Base-by-base conservation (phyloP, 2,888 invertebrate species). In the Sepiola atlantica region DNA sequence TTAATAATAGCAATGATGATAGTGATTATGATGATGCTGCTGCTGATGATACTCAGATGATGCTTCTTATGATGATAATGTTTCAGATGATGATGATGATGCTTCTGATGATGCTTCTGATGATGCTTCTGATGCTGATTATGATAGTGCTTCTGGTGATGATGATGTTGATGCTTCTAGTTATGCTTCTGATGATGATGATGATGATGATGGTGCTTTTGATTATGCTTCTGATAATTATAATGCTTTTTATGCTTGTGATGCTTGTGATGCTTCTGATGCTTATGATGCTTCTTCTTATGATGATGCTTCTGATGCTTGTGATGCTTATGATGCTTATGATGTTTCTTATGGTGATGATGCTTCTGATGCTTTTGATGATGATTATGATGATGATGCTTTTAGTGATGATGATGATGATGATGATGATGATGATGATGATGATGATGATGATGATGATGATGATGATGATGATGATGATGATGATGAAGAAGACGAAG, bases 381-480 rank as follows among this genome's bases (percentile, higher is more conserved):
- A n/a, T 93, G n/a, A n/a, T 93, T 21, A n/a, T 55, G 93, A 45
- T 94, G 32, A 28, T 94, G 24, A 45, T 94, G 18, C n/a, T 93
- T 12, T 10, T n/a, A 18, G 32, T 57, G 35, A 21, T 55, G 55
- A n/a, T 93, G n/a, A n/a, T 54, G n/a, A n/a, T 93, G n/a, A n/a
- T 93, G n/a, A n/a, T 93, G 24, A 28, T 77, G 24, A 28, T 77
- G 55, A n/a, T 54, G 55, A n/a, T 93, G 55, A n/a, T 93, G 55
- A n/a, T 93, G n/a, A n/a, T 54, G n/a, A n/a, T 93, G 55, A n/a
- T 93, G 93, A 55, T 93, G 55, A 55, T 54, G 55, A 55, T 93
- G 55, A 55, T 54, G 55, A 55, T 93, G 55, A 55, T 93, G 45
- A 55, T 93, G 55, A 55, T 18, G 45, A 77, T 18, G 77, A 77